A percentile compares a stretch with the other conserved stretches of the same genome.
Evolutionary conservation across 2,888 invertebrate genomes (phyloP).

Genomic region (Tipula vernalis): DNA sequence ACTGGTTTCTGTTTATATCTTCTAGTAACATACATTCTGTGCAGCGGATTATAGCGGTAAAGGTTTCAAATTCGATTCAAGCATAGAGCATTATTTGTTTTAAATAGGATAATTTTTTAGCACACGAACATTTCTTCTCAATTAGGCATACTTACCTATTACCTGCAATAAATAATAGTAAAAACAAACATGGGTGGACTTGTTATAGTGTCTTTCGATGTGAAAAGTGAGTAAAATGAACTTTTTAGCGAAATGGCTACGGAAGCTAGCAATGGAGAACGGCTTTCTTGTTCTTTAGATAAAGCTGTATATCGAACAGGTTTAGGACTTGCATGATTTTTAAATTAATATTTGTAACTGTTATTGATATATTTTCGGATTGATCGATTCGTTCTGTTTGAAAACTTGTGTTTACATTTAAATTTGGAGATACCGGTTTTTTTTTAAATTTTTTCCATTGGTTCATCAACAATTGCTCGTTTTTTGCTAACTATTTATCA

Average conservation of each 20-base stretch:
- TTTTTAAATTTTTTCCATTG: slow-evolving; percentile 27
- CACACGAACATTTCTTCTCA: no score
- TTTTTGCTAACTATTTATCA: slow-evolving; percentile 38
- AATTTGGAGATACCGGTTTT: slow-evolving; percentile 50
- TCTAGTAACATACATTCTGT: no score
- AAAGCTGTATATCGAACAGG: slow-evolving; percentile 27
- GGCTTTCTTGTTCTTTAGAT: slow-evolving; percentile 27
- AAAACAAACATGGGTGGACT: no score
- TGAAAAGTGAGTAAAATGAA: slow-evolving; percentile 69
- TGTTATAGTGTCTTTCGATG: slow-evolving; percentile 52
- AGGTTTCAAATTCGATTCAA: no score
- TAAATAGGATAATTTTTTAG: no score
- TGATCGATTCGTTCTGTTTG: slow-evolving; percentile 25
- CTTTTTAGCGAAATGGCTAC: slow-evolving; percentile 58
- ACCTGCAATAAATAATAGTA: no score
- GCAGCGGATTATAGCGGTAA: no score
- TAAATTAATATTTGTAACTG: not conserved
- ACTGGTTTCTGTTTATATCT: no score
- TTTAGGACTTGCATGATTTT: slow-evolving; percentile 34
- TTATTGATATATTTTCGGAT: slow-evolving; percentile 22
- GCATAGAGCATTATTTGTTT: no score
- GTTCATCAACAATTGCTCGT: slow-evolving; percentile 29
- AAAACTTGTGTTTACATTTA: slow-evolving; percentile 31
- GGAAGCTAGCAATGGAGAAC: slow-evolving; percentile 57
- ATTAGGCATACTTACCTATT: no score